A percentile compares a stretch with the other conserved stretches of the same genome.
These are phyloP conservation scores for Leptopilina myrica DNA, from an alignment of 2,888 invertebrate species.

Conservation along the genomic window DNA sequence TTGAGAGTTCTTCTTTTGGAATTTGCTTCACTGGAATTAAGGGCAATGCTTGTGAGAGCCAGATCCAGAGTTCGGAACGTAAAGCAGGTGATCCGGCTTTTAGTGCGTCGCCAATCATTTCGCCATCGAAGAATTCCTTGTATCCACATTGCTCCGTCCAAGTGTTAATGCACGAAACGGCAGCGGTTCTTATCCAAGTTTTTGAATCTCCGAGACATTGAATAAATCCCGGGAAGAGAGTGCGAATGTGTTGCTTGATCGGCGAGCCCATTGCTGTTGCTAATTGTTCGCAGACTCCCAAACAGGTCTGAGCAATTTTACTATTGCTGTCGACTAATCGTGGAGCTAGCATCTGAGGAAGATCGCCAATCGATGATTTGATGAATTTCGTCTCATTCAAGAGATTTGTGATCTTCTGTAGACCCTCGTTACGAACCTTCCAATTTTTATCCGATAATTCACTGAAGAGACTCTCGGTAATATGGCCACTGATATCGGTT, in stretches of 20 bases:
- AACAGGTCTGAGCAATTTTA: conserved; percentile 90
- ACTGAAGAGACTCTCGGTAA: conserved; percentile 87
- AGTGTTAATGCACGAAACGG: conserved; percentile 89
- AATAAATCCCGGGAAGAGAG: conserved; percentile 91
- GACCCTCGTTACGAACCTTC: conserved; percentile 85
- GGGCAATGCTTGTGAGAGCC: conserved; percentile 91
- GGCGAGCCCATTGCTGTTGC: conserved; percentile 90
- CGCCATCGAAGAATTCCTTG: conserved; percentile 90
- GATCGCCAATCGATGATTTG: conserved; percentile 89
- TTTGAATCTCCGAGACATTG: conserved; percentile 82
- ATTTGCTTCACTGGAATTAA: conserved; percentile 85
- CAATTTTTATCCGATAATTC: conserved; percentile 94
- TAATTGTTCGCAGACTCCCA: conserved; percentile 89
- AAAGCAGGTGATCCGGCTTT: conserved; percentile 90
- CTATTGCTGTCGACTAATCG: conserved; percentile 94
- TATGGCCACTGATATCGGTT: conserved; percentile 88
- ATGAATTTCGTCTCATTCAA: conserved; percentile 88
- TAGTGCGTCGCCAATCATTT: conserved; percentile 92
- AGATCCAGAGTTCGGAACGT: conserved; percentile 88
- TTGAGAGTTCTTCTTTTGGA: conserved; percentile 88
- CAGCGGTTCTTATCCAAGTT: conserved; percentile 88
- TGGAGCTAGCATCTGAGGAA: conserved; percentile 87
- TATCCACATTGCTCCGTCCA: conserved; percentile 91
- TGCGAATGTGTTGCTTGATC: conserved; percentile 87
- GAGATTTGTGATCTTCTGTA: conserved; percentile 82